A percentile compares a stretch with the other conserved stretches of the same genome.
Conservation (phyloP, 2,113 vertebrate genomes). For the Pycnonotus jocosus region DNA sequence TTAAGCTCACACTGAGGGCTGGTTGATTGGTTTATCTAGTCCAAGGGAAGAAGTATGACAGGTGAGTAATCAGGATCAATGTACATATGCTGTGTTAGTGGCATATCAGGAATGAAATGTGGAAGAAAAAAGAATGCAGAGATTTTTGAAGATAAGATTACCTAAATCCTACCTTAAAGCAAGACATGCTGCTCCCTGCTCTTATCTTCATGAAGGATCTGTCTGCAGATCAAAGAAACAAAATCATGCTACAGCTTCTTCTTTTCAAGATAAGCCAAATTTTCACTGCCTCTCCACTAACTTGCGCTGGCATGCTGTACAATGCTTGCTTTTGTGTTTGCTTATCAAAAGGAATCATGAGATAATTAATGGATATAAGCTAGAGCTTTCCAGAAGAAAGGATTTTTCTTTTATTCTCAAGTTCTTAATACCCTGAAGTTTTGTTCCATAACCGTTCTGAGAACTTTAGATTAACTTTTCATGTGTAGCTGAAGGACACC, state of each 20-base stretch:
- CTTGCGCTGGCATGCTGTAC: not conserved
- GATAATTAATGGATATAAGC: not conserved
- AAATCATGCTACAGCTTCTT: not conserved
- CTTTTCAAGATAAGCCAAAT: constrained; percentile 1
- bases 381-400: not conserved
- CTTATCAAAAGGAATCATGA: not conserved
- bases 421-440: not conserved
- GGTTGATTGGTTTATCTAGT: not conserved
- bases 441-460: not conserved
- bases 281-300: not conserved
- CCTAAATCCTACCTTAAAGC: not conserved
- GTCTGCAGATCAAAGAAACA: constrained; percentile 2
- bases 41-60: not conserved
- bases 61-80: not conserved
- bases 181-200: not conserved
- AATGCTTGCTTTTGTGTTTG: not conserved
- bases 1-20: not conserved
- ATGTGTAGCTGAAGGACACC: not conserved
- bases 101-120: not conserved
- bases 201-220: not conserved
- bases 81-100: not conserved
- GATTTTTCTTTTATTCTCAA: not conserved
- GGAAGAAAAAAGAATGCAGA: not conserved
- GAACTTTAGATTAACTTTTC: not conserved
- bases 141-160: not conserved